Percentiles rank a stretch among this genome's conserved stretches.
These are phyloP conservation scores for Cirrhinus mrigala DNA, from an alignment of 2,797 vertebrate genomes.

Conservation along the genomic window DNA sequence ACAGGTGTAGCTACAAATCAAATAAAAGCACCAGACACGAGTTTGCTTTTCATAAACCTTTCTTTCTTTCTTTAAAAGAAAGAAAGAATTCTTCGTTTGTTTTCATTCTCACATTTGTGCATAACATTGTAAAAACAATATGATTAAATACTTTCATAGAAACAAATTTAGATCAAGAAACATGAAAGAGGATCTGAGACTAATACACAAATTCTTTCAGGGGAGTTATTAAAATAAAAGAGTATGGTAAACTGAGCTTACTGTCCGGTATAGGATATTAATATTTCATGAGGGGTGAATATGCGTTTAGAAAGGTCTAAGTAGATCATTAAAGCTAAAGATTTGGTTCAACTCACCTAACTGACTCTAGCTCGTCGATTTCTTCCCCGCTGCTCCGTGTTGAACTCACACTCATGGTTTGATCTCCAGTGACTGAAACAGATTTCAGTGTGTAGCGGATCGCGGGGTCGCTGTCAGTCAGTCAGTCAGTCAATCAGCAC, in stretches of 20 bases:
- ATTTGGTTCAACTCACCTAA: constrained; percentile 69
- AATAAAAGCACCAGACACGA: background rate
- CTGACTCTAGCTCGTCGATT: constrained; percentile 71
- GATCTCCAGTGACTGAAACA: background rate
- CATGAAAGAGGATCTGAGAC: background rate
- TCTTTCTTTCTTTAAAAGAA: background rate
- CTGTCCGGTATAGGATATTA: background rate
- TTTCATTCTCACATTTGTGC: no score
- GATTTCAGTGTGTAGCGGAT: background rate
- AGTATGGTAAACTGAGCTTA: background rate
- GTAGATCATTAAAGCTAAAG: background rate
- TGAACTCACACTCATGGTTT: constrained; percentile 70
- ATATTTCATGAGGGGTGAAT: background rate
- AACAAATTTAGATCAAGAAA: background rate
- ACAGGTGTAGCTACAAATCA: background rate
- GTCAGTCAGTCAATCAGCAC: background rate
- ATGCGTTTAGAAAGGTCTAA: background rate
- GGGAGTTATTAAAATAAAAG: background rate
- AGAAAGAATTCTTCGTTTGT: no score
- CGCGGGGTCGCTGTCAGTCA: background rate
- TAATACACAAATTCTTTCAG: background rate
- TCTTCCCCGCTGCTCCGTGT: constrained; percentile 64
- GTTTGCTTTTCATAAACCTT: background rate
- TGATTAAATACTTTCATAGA: background rate
- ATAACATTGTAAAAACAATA: background rate